Evolutionary conservation across 2,888 invertebrate genomes (phyloP).

Genomic region (Prosapia bicincta): DNA sequence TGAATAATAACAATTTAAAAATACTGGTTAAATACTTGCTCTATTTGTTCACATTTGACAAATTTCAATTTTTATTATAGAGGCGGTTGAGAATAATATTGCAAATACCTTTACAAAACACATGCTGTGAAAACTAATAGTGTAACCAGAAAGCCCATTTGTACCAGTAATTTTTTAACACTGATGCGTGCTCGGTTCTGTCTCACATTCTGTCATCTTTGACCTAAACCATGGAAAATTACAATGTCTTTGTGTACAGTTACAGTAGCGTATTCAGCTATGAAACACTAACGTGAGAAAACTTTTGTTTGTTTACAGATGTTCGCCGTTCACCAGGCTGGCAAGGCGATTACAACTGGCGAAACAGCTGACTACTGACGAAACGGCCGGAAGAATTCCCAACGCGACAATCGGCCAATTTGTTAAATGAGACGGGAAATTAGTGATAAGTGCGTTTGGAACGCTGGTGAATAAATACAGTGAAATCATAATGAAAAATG

Average conservation of each 20-base stretch:
- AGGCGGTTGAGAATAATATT: no score
- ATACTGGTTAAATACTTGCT: no score
- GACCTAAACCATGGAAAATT: not conserved
- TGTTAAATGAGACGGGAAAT: not conserved
- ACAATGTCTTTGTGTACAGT: not conserved
- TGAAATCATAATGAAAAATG: not conserved
- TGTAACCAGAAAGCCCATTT: no score
- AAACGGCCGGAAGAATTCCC: not conserved
- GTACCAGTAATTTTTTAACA: no score
- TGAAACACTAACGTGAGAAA: constrained; percentile 2
- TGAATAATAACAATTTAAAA: no score
- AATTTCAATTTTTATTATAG: no score
- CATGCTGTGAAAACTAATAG: no score
- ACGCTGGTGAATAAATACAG: no score
- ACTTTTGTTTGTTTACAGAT: not conserved
- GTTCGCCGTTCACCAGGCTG: not conserved
- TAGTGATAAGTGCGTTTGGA: not conserved
- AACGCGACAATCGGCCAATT: not conserved
- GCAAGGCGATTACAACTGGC: not conserved
- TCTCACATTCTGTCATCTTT: not conserved
- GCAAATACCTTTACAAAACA: no score
- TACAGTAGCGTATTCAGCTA: not conserved
- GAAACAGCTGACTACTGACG: not conserved
- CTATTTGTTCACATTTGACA: no score
- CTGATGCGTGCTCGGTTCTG: no score